These are phyloP conservation scores for Umimayanthus kanabou DNA, from an alignment of 92 coral and sea anemone species.

Conservation along the genomic window DNA sequence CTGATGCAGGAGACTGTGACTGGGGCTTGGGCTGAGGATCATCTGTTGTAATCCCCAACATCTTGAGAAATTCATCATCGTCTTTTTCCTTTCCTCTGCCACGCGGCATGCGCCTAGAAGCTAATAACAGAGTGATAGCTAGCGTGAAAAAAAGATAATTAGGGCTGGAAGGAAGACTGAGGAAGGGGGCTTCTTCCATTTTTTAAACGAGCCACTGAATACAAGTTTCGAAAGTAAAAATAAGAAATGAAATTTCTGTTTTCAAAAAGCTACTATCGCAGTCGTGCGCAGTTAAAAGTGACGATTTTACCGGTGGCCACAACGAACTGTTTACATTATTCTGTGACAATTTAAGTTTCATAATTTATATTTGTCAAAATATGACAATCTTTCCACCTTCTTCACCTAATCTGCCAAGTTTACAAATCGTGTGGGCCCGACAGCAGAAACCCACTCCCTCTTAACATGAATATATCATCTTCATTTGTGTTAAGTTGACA, in stretches of 20 bases:
- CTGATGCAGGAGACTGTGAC: background rate
- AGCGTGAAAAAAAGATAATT: background rate
- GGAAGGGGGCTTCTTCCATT: no score
- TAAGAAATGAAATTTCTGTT: background rate
- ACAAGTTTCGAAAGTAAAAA: background rate
- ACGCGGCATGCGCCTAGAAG: constrained; percentile 52
- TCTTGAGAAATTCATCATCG: constrained; percentile 76
- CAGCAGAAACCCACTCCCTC: background rate
- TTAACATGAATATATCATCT: background rate
- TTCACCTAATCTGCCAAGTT: no score
- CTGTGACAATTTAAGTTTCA: no score
- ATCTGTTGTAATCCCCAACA: constrained; percentile 84
- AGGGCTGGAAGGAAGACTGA: background rate
- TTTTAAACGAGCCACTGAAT: background rate
- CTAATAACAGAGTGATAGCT: constrained; percentile 1
- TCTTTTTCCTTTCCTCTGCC: constrained; percentile 60
- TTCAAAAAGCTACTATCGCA: no score
- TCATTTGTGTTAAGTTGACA: background rate
- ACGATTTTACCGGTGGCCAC: no score
- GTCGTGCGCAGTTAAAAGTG: no score
- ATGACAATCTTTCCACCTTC: no score
- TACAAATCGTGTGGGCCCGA: no score
- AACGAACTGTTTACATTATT: no score
- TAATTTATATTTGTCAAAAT: no score
- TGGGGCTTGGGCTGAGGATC: constrained; percentile 32